Conservation (phyloP, 2,888 invertebrate genomes). For the Sericinus montela region DNA sequence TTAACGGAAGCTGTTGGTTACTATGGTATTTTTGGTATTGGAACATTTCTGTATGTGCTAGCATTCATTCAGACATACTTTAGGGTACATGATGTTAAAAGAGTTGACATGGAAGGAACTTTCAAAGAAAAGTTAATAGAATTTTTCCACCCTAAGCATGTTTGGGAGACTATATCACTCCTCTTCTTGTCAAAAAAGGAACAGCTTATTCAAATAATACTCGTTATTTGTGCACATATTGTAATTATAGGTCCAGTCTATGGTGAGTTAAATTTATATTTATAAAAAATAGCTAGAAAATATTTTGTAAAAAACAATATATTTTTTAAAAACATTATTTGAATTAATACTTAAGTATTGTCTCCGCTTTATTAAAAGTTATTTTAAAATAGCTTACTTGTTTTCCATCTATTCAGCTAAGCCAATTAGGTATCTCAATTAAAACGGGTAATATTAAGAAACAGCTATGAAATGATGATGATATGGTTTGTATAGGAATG, state of each 20-base stretch:
- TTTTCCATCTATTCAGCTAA: too few relatives aligned
- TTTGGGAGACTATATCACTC: constrained; percentile 63
- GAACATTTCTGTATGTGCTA: constrained; percentile 44
- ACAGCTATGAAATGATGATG: too few relatives aligned
- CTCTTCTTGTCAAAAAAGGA: constrained; percentile 44
- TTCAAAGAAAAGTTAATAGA: constrained; percentile 36
- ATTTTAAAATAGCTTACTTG: too few relatives aligned
- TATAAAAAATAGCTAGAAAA: background rate
- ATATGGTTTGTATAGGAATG: too few relatives aligned
- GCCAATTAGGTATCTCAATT: too few relatives aligned
- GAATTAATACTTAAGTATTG: too few relatives aligned
- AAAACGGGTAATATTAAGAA: too few relatives aligned
- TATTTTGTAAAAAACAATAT: too few relatives aligned
- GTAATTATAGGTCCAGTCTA: constrained; percentile 63
- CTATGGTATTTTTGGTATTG: constrained; percentile 62
- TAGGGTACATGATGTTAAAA: constrained; percentile 55
- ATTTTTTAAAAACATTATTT: too few relatives aligned
- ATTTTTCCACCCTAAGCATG: constrained; percentile 58
- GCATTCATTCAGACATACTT: constrained; percentile 57
- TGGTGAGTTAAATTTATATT: constrained; percentile 45
- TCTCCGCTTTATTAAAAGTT: too few relatives aligned
- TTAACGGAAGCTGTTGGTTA: constrained; percentile 65
- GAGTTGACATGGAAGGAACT: constrained; percentile 42
- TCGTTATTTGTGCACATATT: constrained; percentile 61
- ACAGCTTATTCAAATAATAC: constrained; percentile 44